A percentile compares a stretch with the other conserved stretches of the same genome.
Conservation (phyloP, 2,888 invertebrate species). For the Peribatodes rhomboidaria region DNA sequence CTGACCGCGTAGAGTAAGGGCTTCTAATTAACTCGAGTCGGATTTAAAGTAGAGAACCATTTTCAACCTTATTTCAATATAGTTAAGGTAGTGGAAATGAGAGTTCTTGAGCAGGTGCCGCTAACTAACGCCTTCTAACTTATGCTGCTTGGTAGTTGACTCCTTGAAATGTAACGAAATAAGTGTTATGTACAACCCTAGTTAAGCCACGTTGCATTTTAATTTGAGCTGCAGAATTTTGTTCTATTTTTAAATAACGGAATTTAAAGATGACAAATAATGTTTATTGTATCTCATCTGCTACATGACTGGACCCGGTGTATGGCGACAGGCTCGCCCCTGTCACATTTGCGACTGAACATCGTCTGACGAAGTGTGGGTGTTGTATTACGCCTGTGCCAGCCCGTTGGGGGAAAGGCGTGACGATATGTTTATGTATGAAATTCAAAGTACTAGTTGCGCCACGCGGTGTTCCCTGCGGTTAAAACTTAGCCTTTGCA, state of each 20-base stretch:
- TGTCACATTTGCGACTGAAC: too few species aligned
- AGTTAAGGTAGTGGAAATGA: conserved; percentile 26
- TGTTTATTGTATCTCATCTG: too few species aligned
- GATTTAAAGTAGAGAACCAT: conserved; percentile 46
- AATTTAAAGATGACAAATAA: background rate
- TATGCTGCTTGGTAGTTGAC: conserved; percentile 58
- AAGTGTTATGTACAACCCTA: background rate
- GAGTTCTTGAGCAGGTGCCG: conserved; percentile 67
- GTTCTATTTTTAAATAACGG: too few species aligned
- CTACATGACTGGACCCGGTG: too few species aligned
- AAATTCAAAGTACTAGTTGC: background rate
- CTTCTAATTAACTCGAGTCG: conserved; percentile 79
- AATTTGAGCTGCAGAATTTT: background rate
- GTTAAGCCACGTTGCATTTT: conserved; percentile 4
- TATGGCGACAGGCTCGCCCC: too few species aligned
- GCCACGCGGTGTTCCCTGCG: too few species aligned
- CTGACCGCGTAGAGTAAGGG: conserved; percentile 62
- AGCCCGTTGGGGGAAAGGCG: too few species aligned
- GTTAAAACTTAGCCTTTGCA: too few species aligned
- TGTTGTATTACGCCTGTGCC: too few species aligned
- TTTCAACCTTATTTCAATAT: conserved; percentile 35
- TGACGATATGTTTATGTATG: too few species aligned
- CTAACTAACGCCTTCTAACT: conserved; percentile 63
- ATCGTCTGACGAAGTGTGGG: too few species aligned
- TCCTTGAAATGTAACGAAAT: conserved; percentile 28